Percentiles rank a stretch among this genome's conserved stretches.
Evolutionary conservation across 2,113 vertebrate genomes (phyloP).

Genomic region (Talpa occidentalis): DNA sequence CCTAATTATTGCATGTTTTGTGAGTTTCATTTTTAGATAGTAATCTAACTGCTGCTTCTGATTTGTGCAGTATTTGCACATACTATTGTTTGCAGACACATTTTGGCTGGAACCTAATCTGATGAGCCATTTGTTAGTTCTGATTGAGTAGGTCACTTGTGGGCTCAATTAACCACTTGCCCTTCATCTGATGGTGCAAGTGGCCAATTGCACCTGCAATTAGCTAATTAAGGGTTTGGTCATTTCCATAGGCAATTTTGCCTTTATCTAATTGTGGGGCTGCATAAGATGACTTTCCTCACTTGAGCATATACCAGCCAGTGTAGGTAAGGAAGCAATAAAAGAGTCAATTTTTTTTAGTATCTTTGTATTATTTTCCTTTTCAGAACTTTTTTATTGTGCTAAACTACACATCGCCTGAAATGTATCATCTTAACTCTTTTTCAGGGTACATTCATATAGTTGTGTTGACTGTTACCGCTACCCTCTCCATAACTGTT

Average conservation of each 20-base stretch:
- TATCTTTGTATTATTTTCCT: neutral
- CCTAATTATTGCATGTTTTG: conserved; percentile 35
- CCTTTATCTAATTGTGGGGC: conserved; percentile 76
- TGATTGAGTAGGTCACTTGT: conserved; percentile 83
- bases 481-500: neutral
- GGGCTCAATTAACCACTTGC: conserved; percentile 83
- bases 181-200: conserved; percentile 81
- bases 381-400: neutral
- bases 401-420: neutral
- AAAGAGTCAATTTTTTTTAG: neutral
- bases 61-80: conserved; percentile 53
- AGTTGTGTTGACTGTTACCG: neutral
- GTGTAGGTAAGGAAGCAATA: neutral
- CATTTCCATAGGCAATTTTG: conserved; percentile 81
- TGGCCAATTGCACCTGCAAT: conserved; percentile 82
- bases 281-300: conserved; percentile 68
- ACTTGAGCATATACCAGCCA: conserved; percentile 19
- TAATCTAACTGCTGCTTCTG: conserved; percentile 9
- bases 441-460: neutral
- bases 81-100: conserved; percentile 76
- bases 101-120: conserved; percentile 72
- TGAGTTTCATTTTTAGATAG: conserved; percentile 46
- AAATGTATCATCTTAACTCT: neutral
- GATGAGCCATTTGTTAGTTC: conserved; percentile 80
- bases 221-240: conserved; percentile 81